Percentiles rank a stretch among this genome's conserved stretches.
These are phyloP conservation scores for Acipenser ruthenus DNA, from an alignment of 2,797 vertebrate genomes.

Conservation along the genomic window DNA sequence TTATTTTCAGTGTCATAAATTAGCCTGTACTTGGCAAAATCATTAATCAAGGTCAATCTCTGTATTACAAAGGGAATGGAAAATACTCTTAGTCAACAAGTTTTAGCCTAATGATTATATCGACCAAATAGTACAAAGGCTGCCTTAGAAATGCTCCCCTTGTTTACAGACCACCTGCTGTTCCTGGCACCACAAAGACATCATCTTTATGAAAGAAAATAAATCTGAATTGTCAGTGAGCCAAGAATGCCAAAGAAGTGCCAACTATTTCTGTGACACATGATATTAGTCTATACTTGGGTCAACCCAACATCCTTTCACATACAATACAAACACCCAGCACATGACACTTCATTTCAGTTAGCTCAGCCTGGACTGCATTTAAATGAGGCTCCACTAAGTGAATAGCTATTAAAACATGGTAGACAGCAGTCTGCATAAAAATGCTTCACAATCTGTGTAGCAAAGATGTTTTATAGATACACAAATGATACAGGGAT, in stretches of 20 bases:
- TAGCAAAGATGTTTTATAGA: too few species aligned
- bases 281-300: background rate
- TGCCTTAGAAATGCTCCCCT: background rate
- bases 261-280: background rate
- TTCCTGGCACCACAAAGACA: background rate
- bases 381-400: background rate
- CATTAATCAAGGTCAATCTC: slow-evolving; percentile 4
- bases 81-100: background rate
- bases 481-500: too few species aligned
- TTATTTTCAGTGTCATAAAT: too few species aligned
- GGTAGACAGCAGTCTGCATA: background rate
- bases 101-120: slow-evolving; percentile 1
- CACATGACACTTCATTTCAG: too few species aligned
- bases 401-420: background rate
- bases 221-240: background rate
- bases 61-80: background rate
- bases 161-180: slow-evolving; percentile 3
- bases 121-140: background rate
- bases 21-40: background rate
- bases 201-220: background rate
- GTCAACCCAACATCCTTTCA: background rate
- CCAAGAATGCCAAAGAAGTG: background rate
- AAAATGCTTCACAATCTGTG: background rate
- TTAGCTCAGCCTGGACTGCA: too few species aligned
- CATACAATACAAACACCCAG: background rate